Percentiles rank a stretch among this genome's conserved stretches.
These are phyloP conservation scores for Clostera curtula DNA, from an alignment of 2,888 invertebrate species.

Conservation along the genomic window DNA sequence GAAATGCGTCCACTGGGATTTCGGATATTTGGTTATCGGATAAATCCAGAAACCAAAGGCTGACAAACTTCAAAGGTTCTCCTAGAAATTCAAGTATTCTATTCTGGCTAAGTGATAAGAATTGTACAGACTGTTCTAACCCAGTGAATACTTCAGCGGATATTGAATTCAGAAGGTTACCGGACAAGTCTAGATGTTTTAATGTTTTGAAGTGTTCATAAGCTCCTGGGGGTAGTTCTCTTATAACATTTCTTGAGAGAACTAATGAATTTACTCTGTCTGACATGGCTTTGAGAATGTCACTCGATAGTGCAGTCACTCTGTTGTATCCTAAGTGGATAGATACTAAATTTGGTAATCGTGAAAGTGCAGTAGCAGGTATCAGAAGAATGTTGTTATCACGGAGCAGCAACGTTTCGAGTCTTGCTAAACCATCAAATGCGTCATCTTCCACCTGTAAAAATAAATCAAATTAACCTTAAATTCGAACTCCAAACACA, in stretches of 20 bases:
- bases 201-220: conserved; percentile 86
- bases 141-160: conserved; percentile 85
- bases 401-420: conserved; percentile 84
- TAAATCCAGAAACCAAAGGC: conserved; percentile 81
- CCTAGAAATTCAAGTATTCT: conserved; percentile 80
- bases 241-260: conserved; percentile 88
- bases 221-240: conserved; percentile 87
- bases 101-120: conserved; percentile 84
- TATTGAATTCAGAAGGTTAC: conserved; percentile 83
- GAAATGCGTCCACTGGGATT: conserved; percentile 80
- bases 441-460: conserved; percentile 90
- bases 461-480: conserved; percentile 2
- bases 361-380: conserved; percentile 87
- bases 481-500: no score
- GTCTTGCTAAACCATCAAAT: conserved; percentile 85
- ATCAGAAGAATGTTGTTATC: conserved; percentile 92
- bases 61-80: conserved; percentile 76
- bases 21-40: conserved; percentile 87
- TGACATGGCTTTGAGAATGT: conserved; percentile 83
- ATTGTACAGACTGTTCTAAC: conserved; percentile 81
- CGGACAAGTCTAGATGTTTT: conserved; percentile 82
- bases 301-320: conserved; percentile 88
- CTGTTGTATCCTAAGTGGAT: conserved; percentile 90
- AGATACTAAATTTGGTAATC: conserved; percentile 82
- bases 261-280: conserved; percentile 82